Conservation (phyloP, 1,140 invertebrate genomes). For the Ceratina australensis region DNA sequence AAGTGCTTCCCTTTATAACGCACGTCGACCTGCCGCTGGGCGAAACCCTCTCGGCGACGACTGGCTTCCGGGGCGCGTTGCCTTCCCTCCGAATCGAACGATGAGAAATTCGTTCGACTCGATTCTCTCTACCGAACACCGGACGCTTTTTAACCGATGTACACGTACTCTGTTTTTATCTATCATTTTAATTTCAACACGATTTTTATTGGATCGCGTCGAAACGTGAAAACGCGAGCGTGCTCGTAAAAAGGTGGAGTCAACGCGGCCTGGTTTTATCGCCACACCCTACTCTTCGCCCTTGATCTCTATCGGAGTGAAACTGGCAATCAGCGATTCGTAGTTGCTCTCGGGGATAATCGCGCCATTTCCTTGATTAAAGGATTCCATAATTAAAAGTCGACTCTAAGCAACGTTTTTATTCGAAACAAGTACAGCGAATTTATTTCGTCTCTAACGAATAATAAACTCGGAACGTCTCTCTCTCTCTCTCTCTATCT, state of each 20-base stretch:
- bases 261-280: slow-evolving; percentile 11
- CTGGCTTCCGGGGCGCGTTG: neutral
- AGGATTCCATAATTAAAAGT: neutral
- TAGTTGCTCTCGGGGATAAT: slow-evolving; percentile 35
- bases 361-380: neutral
- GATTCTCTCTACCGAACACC: no score
- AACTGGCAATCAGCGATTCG: neutral
- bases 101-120: no score
- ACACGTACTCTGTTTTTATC: no score
- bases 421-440: no score
- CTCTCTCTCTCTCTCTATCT: neutral
- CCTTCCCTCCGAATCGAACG: slow-evolving; percentile 3
- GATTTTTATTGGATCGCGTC: neutral
- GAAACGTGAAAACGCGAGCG: neutral
- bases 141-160: no score
- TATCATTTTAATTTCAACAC: no score
- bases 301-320: slow-evolving; percentile 16
- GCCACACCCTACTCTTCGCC: slow-evolving; percentile 5
- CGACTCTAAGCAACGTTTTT: no score
- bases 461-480: neutral
- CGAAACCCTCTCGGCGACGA: slow-evolving; percentile 51
- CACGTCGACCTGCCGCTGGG: slow-evolving; percentile 62
- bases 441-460: neutral
- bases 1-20: slow-evolving; percentile 78
- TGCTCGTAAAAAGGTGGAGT: neutral